Percentiles rank a stretch among this genome's conserved stretches.
These are phyloP conservation scores for Laothoe populi DNA, from an alignment of 2,888 invertebrate species.

Conservation along the genomic window DNA sequence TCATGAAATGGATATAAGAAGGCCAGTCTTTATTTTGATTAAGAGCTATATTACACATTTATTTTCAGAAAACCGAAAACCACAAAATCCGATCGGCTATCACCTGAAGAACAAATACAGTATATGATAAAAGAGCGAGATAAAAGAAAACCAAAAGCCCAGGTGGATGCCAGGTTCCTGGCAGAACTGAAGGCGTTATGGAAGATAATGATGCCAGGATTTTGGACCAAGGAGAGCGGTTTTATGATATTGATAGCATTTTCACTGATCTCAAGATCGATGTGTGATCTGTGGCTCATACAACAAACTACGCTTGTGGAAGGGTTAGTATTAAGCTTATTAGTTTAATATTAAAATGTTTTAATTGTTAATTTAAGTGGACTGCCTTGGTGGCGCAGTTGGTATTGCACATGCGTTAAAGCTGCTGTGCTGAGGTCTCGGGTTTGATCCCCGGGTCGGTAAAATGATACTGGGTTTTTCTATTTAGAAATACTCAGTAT, in stretches of 20 bases:
- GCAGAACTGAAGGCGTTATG: constrained; percentile 88
- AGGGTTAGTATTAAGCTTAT: no score
- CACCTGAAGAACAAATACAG: constrained; percentile 89
- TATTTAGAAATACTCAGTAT: no score
- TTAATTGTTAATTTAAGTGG: background rate
- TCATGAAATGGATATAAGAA: no score
- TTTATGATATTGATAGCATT: constrained; percentile 90
- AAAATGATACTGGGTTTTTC: no score
- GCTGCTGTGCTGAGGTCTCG: no score
- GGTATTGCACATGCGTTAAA: no score
- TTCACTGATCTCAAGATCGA: constrained; percentile 93
- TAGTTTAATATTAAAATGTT: no score
- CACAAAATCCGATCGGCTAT: constrained; percentile 51
- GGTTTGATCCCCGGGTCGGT: no score
- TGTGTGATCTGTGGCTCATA: constrained; percentile 99
- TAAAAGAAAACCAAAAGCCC: constrained; percentile 87
- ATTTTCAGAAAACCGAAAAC: constrained; percentile 51
- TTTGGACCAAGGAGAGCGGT: constrained; percentile 90
- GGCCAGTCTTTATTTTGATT: no score
- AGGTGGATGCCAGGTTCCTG: constrained; percentile 90
- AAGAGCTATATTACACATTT: background rate
- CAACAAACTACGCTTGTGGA: constrained; percentile 97
- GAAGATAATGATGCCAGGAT: constrained; percentile 91
- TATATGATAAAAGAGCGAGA: constrained; percentile 91
- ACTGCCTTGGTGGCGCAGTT: no score